Percentiles rank a stretch among this genome's conserved stretches.
These are phyloP conservation scores for Meda fulgida DNA, from an alignment of 2,797 vertebrate genomes.

Conservation along the genomic window DNA sequence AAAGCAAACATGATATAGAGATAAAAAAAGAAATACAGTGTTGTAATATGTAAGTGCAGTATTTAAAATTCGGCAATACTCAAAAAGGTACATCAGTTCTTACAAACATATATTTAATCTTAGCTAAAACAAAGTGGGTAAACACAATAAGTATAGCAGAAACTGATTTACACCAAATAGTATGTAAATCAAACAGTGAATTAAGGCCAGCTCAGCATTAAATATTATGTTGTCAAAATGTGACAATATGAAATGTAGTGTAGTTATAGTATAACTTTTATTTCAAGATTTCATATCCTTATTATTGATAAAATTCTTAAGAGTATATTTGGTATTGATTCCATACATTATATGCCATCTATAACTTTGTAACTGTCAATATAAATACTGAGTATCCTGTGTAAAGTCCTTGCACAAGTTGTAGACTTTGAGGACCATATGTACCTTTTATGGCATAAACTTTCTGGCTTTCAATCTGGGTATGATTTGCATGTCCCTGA, in stretches of 20 bases:
- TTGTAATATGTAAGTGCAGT: neutral
- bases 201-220: neutral
- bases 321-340: constrained; percentile 1
- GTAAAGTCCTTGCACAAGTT: neutral
- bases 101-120: neutral
- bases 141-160: neutral
- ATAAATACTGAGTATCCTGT: neutral
- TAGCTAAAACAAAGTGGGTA: neutral
- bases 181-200: neutral
- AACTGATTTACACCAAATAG: neutral
- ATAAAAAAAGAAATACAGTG: neutral
- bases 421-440: neutral
- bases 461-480: constrained; percentile 81
- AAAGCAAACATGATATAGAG: neutral
- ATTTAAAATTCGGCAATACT: neutral
- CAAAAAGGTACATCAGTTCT: neutral
- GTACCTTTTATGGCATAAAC: constrained; percentile 76
- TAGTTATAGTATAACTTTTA: neutral
- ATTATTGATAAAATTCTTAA: neutral
- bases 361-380: neutral
- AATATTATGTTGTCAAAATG: neutral
- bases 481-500: constrained; percentile 82
- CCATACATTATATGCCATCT: neutral
- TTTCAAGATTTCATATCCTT: neutral
- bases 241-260: neutral